A percentile compares a stretch with the other conserved stretches of the same genome.
These are phyloP conservation scores for Trachurus trachurus DNA, from an alignment of 2,797 vertebrate species.

Conservation along the genomic window DNA sequence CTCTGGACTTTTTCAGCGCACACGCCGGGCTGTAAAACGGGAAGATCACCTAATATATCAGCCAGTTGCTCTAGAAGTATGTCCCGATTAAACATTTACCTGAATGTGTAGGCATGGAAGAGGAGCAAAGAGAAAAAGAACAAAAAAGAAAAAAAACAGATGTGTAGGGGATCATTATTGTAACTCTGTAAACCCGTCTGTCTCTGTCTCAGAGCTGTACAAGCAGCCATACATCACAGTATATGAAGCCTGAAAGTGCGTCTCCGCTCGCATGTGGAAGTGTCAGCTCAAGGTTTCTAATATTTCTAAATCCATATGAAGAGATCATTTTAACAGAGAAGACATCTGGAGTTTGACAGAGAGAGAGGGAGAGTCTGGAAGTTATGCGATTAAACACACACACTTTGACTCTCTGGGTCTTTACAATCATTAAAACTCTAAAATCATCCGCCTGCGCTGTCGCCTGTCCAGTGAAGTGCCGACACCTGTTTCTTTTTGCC, in stretches of 20 bases:
- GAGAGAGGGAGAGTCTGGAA: slow-evolving; percentile 14
- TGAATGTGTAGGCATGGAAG: slow-evolving; percentile 24
- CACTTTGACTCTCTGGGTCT: slow-evolving; percentile 1
- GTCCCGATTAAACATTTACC: slow-evolving; percentile 50
- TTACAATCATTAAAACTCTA: slow-evolving; percentile 13
- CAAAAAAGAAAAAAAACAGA: slow-evolving; percentile 33
- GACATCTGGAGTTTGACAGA: slow-evolving; percentile 34
- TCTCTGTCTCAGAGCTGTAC: slow-evolving; percentile 22
- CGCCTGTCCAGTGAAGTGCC: slow-evolving; percentile 30
- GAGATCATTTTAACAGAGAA: slow-evolving; percentile 37
- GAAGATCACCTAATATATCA: slow-evolving; percentile 48
- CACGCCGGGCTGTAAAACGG: slow-evolving; percentile 25
- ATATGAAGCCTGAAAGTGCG: slow-evolving; percentile 44
- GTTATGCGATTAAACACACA: slow-evolving; percentile 1
- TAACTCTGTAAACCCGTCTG: slow-evolving; percentile 51
- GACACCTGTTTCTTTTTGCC: slow-evolving; percentile 67
- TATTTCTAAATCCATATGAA: slow-evolving; percentile 28
- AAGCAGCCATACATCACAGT: slow-evolving; percentile 53
- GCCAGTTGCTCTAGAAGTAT: not conserved
- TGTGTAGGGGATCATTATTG: slow-evolving; percentile 53
- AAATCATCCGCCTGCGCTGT: slow-evolving; percentile 20
- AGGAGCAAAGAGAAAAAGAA: slow-evolving; percentile 13
- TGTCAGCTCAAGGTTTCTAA: slow-evolving; percentile 26
- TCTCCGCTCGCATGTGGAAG: slow-evolving; percentile 41
- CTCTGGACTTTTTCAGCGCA: slow-evolving; percentile 34